phyloP scores from a whole-genome alignment of 2,888 invertebrate species.

The Latrodectus hesperus region DNA sequence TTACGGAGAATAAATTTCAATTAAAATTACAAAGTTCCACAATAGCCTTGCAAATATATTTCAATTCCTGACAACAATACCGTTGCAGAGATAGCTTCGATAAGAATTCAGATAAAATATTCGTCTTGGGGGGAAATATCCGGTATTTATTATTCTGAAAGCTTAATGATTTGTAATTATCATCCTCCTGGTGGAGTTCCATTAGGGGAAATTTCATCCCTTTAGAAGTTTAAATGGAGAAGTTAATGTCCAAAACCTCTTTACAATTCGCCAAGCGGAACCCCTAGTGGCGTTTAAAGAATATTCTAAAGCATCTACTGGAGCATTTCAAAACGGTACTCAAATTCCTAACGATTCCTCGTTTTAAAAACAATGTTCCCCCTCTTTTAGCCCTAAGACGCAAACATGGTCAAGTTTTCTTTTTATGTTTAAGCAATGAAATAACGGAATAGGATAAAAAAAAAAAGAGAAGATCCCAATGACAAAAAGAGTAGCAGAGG shows the following conservation, averaged over 20 bases:
- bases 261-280: slow-evolving; percentile 5
- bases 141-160: slow-evolving; percentile 1
- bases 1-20: too few species aligned
- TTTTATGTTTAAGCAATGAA: slow-evolving; percentile 5
- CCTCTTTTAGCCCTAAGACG: neutral
- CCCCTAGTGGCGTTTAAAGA: neutral
- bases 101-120: neutral
- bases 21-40: too few species aligned
- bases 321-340: slow-evolving; percentile 5
- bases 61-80: too few species aligned
- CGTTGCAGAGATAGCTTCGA: neutral
- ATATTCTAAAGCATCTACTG: neutral
- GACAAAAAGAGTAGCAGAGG: neutral
- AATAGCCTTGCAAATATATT: too few species aligned
- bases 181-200: neutral
- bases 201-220: neutral
- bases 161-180: slow-evolving; percentile 3
- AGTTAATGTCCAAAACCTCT: slow-evolving; percentile 5
- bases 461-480: neutral
- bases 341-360: slow-evolving; percentile 1
- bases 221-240: slow-evolving; percentile 1
- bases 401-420: slow-evolving; percentile 5
- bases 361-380: neutral
- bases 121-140: neutral
- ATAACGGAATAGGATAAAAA: neutral